Base-by-base conservation (phyloP, 2,113 vertebrate genomes). In the Apteryx mantelli region DNA sequence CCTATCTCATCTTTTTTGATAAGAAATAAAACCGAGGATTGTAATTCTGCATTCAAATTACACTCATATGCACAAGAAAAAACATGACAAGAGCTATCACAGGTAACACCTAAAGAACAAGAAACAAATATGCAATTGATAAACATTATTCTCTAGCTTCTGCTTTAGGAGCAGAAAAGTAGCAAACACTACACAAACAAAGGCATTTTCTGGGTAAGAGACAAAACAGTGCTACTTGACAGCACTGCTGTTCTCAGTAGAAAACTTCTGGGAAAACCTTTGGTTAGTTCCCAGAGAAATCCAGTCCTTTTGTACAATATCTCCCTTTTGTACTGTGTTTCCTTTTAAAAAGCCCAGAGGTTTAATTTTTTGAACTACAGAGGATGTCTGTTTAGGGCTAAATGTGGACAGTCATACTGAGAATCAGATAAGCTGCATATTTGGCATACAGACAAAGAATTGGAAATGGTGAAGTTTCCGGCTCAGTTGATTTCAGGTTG, bases 371-470 rank as follows among this genome's bases (percentile, higher is more conserved):
- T 79, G 26, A 96, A 85, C 64, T 65, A 96, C 93, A 97, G 87
- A 92, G 86, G 86, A 92, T 68, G 75, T 36, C 82, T 90, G 81
- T 97, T 96, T 76, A 84, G 91, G 55, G 75, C 66, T 93, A 95
- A 95, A 96, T 94, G 94, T 94, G 85, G 64, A 93, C 76, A 97
- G 93, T 97, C 93, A 95, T 88, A 85, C 82, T 53, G 80, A 81
- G 60, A 86, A 95, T 97, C 93, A 97, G 96, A 94, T 95, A 97
- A 96, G 94, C 93, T 90, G 73, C 86, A 95, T 91, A 91, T 44
- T 89, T 97, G 93, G 96, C 96, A 82, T 71, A 74, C 69, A 94
- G 71, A 91, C 38, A 91, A 88, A 93, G 89, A 82, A 95, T 3
- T 88, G 60, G 70, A 66, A 95, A 88, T 5, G 1, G 60, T 87